Evolutionary conservation across 2,797 vertebrate species (phyloP).

Genomic region (Coregonus ussuriensis): DNA sequence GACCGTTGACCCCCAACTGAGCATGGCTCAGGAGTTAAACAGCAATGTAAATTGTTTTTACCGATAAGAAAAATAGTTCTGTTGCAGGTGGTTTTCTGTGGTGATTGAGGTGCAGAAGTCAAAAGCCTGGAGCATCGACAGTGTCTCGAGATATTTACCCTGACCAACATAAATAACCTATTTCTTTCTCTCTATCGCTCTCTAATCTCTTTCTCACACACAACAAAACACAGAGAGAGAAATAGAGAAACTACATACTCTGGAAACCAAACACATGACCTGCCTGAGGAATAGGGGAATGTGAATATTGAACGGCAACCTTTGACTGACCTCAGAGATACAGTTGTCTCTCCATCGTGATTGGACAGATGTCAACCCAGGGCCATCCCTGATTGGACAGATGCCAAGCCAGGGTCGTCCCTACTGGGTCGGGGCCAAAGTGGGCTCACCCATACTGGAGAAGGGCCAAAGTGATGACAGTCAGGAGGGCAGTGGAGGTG

Average conservation of each 20-base stretch:
- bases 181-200: no score
- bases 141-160: neutral
- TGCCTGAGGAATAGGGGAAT: constrained; percentile 14
- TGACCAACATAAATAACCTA: no score
- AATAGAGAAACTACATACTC: neutral
- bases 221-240: neutral
- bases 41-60: neutral
- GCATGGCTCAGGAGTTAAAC: constrained; percentile 25
- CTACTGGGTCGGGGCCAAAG: neutral
- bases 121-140: neutral
- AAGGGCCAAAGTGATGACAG: neutral
- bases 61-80: neutral
- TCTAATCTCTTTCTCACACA: constrained; percentile 8
- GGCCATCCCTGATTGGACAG: no score
- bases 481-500: neutral
- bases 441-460: neutral
- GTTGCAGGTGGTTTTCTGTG: neutral
- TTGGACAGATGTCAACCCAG: neutral
- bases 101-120: neutral
- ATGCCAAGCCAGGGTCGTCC: neutral
- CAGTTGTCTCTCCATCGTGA: constrained; percentile 26
- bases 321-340: neutral
- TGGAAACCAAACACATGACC: neutral
- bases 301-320: constrained; percentile 15
- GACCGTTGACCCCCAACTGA: constrained; percentile 30